Evolutionary conservation across 2,888 invertebrate species (phyloP).

Genomic region (Archips xylosteana): DNA sequence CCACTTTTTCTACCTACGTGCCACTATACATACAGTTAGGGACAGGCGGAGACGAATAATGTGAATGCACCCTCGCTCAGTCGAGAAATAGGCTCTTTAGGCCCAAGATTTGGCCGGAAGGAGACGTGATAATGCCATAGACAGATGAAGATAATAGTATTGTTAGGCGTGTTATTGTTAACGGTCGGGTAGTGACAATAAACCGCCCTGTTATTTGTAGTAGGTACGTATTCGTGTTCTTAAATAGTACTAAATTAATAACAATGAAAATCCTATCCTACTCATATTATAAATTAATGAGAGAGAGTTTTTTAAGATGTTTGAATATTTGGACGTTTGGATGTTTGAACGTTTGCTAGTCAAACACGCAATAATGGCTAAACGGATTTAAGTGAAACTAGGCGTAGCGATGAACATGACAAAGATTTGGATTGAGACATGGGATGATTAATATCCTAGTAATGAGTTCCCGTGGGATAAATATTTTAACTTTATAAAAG

Average conservation of each 20-base stretch:
- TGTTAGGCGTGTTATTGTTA: constrained; percentile 7
- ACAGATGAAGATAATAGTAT: constrained; percentile 41
- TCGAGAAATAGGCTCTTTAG: constrained; percentile 74
- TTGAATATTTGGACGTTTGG: no score
- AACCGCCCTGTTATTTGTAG: neutral
- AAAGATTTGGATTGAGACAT: no score
- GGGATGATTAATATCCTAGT: no score
- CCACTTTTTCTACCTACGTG: constrained; percentile 43
- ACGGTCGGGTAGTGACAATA: constrained; percentile 1
- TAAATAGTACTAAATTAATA: neutral
- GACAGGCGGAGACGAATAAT: constrained; percentile 33
- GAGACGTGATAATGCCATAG: constrained; percentile 53
- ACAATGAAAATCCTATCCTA: neutral
- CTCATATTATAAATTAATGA: no score
- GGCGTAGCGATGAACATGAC: no score
- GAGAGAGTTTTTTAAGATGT: no score
- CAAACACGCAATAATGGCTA: no score
- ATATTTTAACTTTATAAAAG: no score
- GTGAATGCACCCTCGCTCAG: constrained; percentile 68
- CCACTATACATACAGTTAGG: constrained; percentile 3
- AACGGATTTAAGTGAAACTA: no score
- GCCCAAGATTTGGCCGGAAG: constrained; percentile 70
- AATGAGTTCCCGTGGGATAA: no score
- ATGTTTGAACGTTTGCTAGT: no score
- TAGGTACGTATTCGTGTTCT: neutral